phyloP scores from a whole-genome alignment of 2,888 invertebrate species.

The Villa cingulata region DNA sequence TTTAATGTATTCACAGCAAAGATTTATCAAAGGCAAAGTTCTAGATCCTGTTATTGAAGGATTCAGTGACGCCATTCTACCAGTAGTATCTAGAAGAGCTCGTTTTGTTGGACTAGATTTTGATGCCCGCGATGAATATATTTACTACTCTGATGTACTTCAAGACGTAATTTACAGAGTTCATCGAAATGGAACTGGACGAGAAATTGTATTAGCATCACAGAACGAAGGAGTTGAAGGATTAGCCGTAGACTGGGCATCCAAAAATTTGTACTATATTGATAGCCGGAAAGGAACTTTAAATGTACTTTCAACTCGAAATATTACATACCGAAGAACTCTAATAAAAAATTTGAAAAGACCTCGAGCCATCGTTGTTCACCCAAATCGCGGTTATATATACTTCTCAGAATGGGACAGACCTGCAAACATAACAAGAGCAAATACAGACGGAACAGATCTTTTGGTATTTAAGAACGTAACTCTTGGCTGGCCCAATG shows the following conservation, averaged over 20 bases:
- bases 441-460: constrained; percentile 78
- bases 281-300: constrained; percentile 88
- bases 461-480: constrained; percentile 78
- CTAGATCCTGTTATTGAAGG: constrained; percentile 76
- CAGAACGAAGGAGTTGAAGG: constrained; percentile 97
- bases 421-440: constrained; percentile 90
- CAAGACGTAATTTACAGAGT: constrained; percentile 87
- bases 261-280: constrained; percentile 90
- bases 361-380: constrained; percentile 91
- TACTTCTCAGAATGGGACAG: constrained; percentile 96
- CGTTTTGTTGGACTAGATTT: constrained; percentile 92
- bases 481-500: constrained; percentile 95
- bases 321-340: constrained; percentile 71
- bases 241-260: constrained; percentile 88
- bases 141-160: constrained; percentile 95
- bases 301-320: constrained; percentile 79
- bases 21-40: constrained; percentile 89
- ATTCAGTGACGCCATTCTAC: constrained; percentile 89
- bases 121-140: constrained; percentile 76
- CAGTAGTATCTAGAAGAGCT: constrained; percentile 80
- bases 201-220: constrained; percentile 83
- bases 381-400: constrained; percentile 86
- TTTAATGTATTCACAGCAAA: constrained; percentile 88
- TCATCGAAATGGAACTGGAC: constrained; percentile 61
- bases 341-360: constrained; percentile 77